phyloP scores from a whole-genome alignment of 2,797 vertebrate species.

The Poecilia picta region DNA sequence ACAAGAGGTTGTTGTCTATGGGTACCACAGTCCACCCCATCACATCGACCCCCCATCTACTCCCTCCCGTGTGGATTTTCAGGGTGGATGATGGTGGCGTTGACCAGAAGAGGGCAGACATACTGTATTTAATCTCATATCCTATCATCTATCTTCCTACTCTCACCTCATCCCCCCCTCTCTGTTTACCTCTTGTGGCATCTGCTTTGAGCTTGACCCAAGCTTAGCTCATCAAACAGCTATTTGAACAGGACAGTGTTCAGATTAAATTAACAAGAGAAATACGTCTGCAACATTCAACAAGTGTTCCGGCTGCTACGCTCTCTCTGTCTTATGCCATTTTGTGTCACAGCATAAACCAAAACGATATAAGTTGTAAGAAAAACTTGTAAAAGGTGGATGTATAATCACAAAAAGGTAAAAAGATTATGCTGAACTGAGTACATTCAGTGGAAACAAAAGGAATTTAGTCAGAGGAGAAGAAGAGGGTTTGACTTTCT shows the following conservation, averaged over 20 bases:
- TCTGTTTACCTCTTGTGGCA: slow-evolving; percentile 11
- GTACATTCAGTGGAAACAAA: background rate
- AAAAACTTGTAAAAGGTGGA: background rate
- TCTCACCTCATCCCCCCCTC: slow-evolving; percentile 6
- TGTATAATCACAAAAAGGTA: background rate
- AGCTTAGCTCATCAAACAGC: background rate
- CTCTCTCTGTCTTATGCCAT: background rate
- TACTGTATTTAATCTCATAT: slow-evolving; percentile 84
- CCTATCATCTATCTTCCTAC: slow-evolving; percentile 54
- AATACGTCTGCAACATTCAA: background rate
- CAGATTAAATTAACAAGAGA: background rate
- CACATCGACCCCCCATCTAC: background rate
- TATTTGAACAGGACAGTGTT: slow-evolving; percentile 18
- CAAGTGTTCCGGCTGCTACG: background rate
- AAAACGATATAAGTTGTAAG: background rate
- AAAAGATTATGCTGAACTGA: background rate
- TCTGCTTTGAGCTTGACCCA: slow-evolving; percentile 25
- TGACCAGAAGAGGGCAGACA: slow-evolving; percentile 91
- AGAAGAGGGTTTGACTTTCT: background rate
- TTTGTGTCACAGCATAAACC: background rate
- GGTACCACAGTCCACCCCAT: slow-evolving; percentile 4
- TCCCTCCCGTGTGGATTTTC: slow-evolving; percentile 37
- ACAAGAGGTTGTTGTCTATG: background rate
- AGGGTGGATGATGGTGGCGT: slow-evolving; percentile 61
- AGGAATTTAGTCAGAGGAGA: background rate